Evolutionary conservation across 2,113 vertebrate species (phyloP).

Genomic region (Rhodinocichla rosea): DNA sequence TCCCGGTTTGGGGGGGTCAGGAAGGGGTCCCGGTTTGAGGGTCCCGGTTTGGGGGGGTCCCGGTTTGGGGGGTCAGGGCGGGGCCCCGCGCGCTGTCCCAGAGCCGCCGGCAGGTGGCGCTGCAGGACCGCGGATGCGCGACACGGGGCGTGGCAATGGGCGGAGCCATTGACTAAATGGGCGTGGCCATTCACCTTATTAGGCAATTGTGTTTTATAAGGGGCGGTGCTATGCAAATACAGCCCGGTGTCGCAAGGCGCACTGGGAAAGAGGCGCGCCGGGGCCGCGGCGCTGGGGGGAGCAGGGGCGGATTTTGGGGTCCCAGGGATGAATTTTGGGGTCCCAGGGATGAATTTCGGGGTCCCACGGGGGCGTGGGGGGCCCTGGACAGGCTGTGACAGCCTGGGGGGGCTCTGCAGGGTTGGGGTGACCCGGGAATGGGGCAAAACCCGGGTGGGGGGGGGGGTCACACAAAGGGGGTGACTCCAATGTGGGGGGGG

Average conservation of each 20-base stretch:
- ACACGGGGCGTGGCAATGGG: background rate
- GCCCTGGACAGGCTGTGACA: background rate
- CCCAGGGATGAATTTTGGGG: too few species aligned
- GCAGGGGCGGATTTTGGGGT: background rate
- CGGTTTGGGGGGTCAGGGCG: background rate
- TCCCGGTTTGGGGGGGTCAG: background rate
- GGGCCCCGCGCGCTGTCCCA: background rate
- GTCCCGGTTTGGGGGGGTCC: too few species aligned
- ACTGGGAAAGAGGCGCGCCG: too few species aligned
- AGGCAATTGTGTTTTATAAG: rapidly evolving
- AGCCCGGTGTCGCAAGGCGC: background rate
- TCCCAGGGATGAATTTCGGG: too few species aligned
- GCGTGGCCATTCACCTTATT: rapidly evolving
- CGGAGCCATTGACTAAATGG: rapidly evolving
- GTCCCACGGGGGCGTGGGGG: too few species aligned
- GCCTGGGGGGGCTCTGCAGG: background rate
- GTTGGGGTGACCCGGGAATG: background rate
- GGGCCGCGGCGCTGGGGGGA: too few species aligned
- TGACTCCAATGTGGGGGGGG: too few species aligned
- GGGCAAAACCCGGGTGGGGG: too few species aligned
- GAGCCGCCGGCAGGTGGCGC: background rate
- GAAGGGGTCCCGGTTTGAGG: too few species aligned
- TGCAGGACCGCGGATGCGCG: background rate
- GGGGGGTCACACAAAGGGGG: too few species aligned
- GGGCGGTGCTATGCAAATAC: background rate